Percentiles rank a stretch among this genome's conserved stretches.
These are phyloP conservation scores for Brachirus orientalis DNA, from an alignment of 2,113 vertebrate species.

Conservation along the genomic window DNA sequence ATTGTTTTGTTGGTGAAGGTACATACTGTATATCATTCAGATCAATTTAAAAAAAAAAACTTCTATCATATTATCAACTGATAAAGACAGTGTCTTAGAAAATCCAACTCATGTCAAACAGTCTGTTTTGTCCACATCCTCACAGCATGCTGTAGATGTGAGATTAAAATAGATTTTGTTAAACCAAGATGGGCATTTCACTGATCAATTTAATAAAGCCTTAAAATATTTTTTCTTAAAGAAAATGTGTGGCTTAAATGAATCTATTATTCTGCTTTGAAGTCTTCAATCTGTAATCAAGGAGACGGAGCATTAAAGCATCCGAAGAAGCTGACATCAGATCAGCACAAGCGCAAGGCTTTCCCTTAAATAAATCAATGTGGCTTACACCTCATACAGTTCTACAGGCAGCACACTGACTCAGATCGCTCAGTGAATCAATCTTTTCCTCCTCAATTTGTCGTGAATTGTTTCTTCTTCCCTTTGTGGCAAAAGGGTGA, in stretches of 20 bases:
- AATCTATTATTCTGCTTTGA: background rate
- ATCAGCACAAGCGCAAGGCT: background rate
- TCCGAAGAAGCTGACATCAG: background rate
- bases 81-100: too few relatives aligned
- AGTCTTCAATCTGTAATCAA: background rate
- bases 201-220: too few relatives aligned
- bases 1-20: too few relatives aligned
- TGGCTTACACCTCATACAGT: constrained; percentile 5
- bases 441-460: constrained; percentile 56
- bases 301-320: background rate
- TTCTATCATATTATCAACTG: too few relatives aligned
- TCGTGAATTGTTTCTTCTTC: constrained; percentile 50
- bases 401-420: background rate
- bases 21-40: too few relatives aligned
- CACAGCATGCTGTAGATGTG: too few relatives aligned
- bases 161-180: too few relatives aligned
- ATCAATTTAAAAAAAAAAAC: too few relatives aligned
- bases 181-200: too few relatives aligned
- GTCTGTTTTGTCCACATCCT: too few relatives aligned
- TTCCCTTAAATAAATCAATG: constrained; percentile 26
- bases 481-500: constrained; percentile 58
- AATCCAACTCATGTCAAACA: too few relatives aligned
- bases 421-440: constrained; percentile 40
- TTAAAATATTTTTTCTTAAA: too few relatives aligned
- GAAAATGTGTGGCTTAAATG: background rate